Evolutionary conservation across 2,888 invertebrate species (phyloP), one percentile per base, ranked within the genome.

Genomic region (Zhuqinia jingwanae): DNA sequence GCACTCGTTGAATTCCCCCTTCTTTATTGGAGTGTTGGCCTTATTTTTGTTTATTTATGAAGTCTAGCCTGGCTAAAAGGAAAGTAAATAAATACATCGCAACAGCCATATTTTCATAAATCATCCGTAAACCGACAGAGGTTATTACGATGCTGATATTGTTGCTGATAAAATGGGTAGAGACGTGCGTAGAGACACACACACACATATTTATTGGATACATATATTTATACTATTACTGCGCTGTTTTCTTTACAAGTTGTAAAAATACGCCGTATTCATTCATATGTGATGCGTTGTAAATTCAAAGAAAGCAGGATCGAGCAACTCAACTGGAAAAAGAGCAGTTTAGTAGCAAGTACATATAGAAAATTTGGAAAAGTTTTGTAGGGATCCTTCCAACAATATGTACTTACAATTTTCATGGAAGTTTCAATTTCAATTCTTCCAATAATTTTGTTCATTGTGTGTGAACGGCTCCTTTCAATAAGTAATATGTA

Each of bases 41-140:
- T 5, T 56, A 56, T 56, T 56, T 22, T 56, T 20, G 6, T 3
- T 53, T 53, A 17, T 53, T 53, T 53, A 53, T 58, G 58, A 11
- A 58, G 58, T 25, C 20, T 22, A 58, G 58, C 22, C 11, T 8
- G 30, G n/a, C n/a, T 27, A 5, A n/a, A 30, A 2, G 8, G 30
- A 60, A 30, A 60, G 60, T 22, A 60, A 60, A 30, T 60, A 22
- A 8, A 60, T 10, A 25, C 60, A 60, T 6, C 36, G 8, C 5
- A 36, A 36, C 36, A 36, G 36, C 65, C 15, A 36, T 65, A 65
- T 42, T n/a, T 10, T 36, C 65, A 65, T 65, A 65, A 65, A 65
- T 65, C 65, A 65, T 65, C 65, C 36, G 36, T 65, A 65, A 65
- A 65, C 65, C 65, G 65, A 65, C 65, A 65, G 36, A 65, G 42